These are phyloP conservation scores for Drosophila recens DNA, from an alignment of 2,888 invertebrate genomes.

Conservation along the genomic window DNA sequence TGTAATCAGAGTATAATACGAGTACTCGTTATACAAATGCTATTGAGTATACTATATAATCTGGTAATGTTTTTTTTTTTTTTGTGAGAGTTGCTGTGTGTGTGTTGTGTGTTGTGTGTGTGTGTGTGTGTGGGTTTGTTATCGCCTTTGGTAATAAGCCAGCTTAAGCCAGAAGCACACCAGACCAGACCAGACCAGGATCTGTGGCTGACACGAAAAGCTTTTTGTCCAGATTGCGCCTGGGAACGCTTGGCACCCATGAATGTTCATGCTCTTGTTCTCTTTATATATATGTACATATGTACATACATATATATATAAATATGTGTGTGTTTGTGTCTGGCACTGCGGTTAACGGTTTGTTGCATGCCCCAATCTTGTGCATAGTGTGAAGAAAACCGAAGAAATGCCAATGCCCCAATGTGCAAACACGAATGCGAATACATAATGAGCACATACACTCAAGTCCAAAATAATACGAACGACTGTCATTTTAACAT, in stretches of 20 bases:
- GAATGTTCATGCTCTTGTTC: slow-evolving; percentile 6
- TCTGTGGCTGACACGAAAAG: slow-evolving; percentile 65
- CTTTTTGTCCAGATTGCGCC: slow-evolving; percentile 64
- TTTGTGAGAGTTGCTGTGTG: slow-evolving; percentile 1
- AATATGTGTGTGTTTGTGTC: slow-evolving; percentile 14
- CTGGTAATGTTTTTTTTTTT: slow-evolving; percentile 5
- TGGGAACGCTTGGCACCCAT: slow-evolving; percentile 44
- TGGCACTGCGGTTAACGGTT: slow-evolving; percentile 40
- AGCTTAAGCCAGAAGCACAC: slow-evolving; percentile 57
- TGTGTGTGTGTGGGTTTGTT: slow-evolving; percentile 32
- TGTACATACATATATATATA: background rate
- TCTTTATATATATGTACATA: background rate
- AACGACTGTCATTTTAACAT: too few relatives aligned
- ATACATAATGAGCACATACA: slow-evolving; percentile 4
- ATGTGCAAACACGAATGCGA: slow-evolving; percentile 35
- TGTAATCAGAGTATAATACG: slow-evolving; percentile 28
- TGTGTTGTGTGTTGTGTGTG: slow-evolving; percentile 11
- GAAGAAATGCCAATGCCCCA: slow-evolving; percentile 61
- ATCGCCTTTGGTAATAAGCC: slow-evolving; percentile 60
- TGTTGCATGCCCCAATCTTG: slow-evolving; percentile 53
- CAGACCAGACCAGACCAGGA: slow-evolving; percentile 56
- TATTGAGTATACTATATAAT: slow-evolving; percentile 21
- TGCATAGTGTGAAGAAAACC: slow-evolving; percentile 33
- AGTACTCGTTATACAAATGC: slow-evolving; percentile 14
- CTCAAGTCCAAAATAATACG: too few relatives aligned